phyloP scores from a whole-genome alignment of 2,888 invertebrate genomes.

The Serripes groenlandicus region DNA sequence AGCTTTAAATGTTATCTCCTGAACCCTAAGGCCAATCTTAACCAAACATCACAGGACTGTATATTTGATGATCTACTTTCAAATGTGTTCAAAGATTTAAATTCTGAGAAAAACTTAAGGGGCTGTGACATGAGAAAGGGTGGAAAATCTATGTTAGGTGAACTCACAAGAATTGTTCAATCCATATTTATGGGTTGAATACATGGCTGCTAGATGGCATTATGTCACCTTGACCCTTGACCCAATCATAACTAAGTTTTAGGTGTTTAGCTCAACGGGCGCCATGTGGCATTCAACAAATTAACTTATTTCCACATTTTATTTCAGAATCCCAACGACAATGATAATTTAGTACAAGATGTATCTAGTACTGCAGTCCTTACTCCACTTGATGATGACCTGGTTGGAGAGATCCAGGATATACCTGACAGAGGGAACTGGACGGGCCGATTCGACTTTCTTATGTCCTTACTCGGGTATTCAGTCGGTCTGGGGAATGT shows the following conservation, averaged over 20 bases:
- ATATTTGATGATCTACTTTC: no score
- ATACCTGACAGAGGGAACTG: slow-evolving; percentile 81
- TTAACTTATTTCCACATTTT: not conserved
- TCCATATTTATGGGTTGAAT: no score
- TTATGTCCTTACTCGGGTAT: slow-evolving; percentile 83
- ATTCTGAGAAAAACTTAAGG: no score
- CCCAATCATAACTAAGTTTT: not conserved
- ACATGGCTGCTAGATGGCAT: no score
- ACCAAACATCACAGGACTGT: no score
- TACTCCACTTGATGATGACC: slow-evolving; percentile 80
- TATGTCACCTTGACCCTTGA: no score
- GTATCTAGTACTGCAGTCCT: slow-evolving; percentile 82
- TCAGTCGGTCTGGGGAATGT: slow-evolving; percentile 83
- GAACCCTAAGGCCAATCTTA: no score
- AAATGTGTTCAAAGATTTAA: no score
- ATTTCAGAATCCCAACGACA: slow-evolving; percentile 73
- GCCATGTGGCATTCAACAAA: not conserved
- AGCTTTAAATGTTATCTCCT: no score
- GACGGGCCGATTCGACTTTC: slow-evolving; percentile 82
- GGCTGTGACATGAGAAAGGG: no score
- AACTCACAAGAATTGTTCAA: no score
- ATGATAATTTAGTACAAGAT: slow-evolving; percentile 78
- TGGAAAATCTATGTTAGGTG: no score
- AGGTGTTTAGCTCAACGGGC: not conserved
- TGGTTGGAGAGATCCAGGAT: slow-evolving; percentile 75